Base-by-base conservation (phyloP, 2,888 invertebrate genomes). In the Drosophila prolongata region DNA sequence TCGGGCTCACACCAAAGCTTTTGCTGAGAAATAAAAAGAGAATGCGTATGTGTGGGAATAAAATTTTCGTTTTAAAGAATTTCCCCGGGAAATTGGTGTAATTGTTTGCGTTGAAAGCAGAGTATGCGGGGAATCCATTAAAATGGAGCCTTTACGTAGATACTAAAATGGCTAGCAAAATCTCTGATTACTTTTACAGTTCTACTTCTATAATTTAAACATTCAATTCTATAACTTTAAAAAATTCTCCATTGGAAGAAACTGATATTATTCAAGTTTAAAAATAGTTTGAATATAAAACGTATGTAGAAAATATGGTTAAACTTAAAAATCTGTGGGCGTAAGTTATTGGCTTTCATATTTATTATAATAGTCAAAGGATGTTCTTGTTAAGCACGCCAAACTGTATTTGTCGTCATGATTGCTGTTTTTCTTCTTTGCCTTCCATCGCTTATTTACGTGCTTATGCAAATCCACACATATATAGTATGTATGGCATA, bases 401-500 rank as follows among this genome's bases (percentile, higher is more conserved):
- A 35, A 11, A 49, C 61, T 49, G 62, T 64, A 30, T 13, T n/a
- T 50, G 42, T 10, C 35, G n/a, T 13, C 27, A 38, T 66, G 54
- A 54, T 66, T 53, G 44, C 53, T 6, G 16, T 34, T 65, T 38
- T 53, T 59, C 46, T 44, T 13, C 27, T 27, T 14, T 24, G 13
- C 37, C 30, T 64, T n/a, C 34, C 66, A 65, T 47, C 55, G 47
- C 58, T 43, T 70, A 60, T 69, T 69, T 69, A 60, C 70, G 54
- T 54, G 60, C 70, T 60, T 69, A 71, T 71, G 53, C 50, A 70
- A 61, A 55, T 50, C 35, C 24, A 30, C 38, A 70, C 42, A 59
- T 43, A 16, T 19, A 19, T 24, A n/a, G 14, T 24, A 49, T 37
- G 61, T 27, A 14, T 49, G 54, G 11, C 35, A 16, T 30, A 38